Conservation (phyloP, 2,888 invertebrate genomes). For the Ochlodes sylvanus region DNA sequence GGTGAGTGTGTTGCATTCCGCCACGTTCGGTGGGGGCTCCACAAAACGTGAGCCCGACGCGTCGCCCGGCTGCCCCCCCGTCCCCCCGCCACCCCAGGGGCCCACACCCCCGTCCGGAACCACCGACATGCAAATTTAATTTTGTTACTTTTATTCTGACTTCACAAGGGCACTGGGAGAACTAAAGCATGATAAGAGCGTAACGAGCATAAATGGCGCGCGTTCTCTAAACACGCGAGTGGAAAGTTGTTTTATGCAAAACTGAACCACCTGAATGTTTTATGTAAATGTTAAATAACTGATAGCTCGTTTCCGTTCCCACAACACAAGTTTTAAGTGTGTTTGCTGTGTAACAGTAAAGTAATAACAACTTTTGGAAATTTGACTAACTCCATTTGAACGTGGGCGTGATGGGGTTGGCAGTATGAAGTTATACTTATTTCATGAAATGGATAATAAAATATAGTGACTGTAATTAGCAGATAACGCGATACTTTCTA, state of each 20-base stretch:
- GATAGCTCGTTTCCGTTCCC: slow-evolving; percentile 36
- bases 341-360: slow-evolving; percentile 29
- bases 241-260: slow-evolving; percentile 38
- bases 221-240: slow-evolving; percentile 47
- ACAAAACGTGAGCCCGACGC: slow-evolving; percentile 40
- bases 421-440: background rate
- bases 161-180: slow-evolving; percentile 80
- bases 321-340: slow-evolving; percentile 29
- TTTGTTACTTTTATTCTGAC: slow-evolving; percentile 76
- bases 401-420: slow-evolving; percentile 9
- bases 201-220: slow-evolving; percentile 51
- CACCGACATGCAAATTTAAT: slow-evolving; percentile 80
- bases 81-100: slow-evolving; percentile 40
- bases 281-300: slow-evolving; percentile 38
- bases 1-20: slow-evolving; percentile 70
- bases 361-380: slow-evolving; percentile 36
- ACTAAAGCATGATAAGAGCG: slow-evolving; percentile 46
- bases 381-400: slow-evolving; percentile 25
- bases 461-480: no score
- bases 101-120: slow-evolving; percentile 49
- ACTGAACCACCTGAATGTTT: slow-evolving; percentile 34
- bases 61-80: slow-evolving; percentile 43
- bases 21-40: slow-evolving; percentile 61
- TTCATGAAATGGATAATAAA: no score
- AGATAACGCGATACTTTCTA: no score